phyloP scores from a whole-genome alignment of 64 coral and sea anemone species.

The Stichodactyla mertensii region DNA sequence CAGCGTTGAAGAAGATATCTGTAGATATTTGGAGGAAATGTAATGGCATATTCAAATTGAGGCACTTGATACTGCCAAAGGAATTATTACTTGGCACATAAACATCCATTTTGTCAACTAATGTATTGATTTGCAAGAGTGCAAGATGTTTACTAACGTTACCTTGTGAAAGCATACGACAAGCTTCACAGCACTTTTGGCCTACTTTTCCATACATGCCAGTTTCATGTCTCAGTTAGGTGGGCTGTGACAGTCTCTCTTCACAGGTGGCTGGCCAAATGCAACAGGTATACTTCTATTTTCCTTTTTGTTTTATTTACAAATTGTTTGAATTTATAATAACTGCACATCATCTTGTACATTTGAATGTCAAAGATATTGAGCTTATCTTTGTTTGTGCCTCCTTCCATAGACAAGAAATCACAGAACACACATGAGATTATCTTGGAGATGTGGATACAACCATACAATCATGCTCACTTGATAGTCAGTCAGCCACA shows the following conservation, averaged over 20 bases:
- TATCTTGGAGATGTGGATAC: slow-evolving; percentile 7
- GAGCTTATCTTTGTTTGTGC: background rate
- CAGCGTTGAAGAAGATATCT: no score
- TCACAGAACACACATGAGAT: slow-evolving; percentile 5
- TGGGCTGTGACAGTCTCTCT: slow-evolving; percentile 20
- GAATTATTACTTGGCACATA: no score
- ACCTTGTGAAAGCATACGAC: slow-evolving; percentile 75
- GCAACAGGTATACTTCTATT: background rate
- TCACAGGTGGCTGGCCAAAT: background rate
- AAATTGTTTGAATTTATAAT: background rate
- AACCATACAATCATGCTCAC: background rate
- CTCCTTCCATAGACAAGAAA: slow-evolving; percentile 3
- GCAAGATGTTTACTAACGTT: slow-evolving; percentile 41
- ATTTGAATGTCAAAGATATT: background rate
- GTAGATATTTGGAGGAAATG: no score
- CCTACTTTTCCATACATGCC: slow-evolving; percentile 71
- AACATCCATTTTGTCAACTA: no score
- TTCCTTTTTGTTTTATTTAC: background rate
- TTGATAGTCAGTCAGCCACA: slow-evolving; percentile 10
- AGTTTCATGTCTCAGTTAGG: slow-evolving; percentile 65
- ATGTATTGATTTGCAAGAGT: no score
- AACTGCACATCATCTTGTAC: background rate
- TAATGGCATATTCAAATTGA: no score
- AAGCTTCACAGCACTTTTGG: slow-evolving; percentile 70
- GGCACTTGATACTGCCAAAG: no score